Conservation (phyloP, 2,888 invertebrate genomes). For the Rhaphigaster nebulosa region DNA sequence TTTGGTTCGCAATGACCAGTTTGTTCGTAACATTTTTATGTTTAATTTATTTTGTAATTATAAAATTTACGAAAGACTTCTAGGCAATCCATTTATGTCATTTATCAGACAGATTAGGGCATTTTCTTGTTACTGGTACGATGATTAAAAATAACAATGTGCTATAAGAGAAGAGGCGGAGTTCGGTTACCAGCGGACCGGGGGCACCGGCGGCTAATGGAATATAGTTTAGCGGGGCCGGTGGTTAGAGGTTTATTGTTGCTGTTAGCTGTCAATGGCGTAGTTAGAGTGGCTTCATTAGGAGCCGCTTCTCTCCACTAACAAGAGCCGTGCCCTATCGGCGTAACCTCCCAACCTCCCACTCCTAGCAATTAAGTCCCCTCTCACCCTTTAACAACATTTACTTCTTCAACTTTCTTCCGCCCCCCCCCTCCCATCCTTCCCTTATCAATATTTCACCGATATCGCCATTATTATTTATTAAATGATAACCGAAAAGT, state of each 20-base stretch:
- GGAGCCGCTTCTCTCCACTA: conserved; percentile 15
- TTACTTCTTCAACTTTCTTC: conserved; percentile 33
- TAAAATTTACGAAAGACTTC: background rate
- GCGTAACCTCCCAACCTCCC: background rate
- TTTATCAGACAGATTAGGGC: background rate
- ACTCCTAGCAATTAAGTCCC: conserved; percentile 15
- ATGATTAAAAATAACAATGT: conserved; percentile 8
- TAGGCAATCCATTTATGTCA: background rate
- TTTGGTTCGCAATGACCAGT: too few relatives aligned
- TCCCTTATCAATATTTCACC: background rate
- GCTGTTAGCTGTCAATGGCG: conserved; percentile 26
- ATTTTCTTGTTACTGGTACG: too few relatives aligned
- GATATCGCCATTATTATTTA: background rate
- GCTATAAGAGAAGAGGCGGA: background rate
- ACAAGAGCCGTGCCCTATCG: background rate
- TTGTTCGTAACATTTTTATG: too few relatives aligned
- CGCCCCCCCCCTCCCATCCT: background rate
- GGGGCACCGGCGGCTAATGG: too few relatives aligned
- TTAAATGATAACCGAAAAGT: background rate
- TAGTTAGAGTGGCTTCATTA: conserved; percentile 26
- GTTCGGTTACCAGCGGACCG: background rate
- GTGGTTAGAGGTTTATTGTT: conserved; percentile 34
- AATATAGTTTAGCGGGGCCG: conserved; percentile 52
- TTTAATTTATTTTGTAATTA: background rate
- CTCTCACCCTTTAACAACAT: conserved; percentile 36